Percentiles rank a stretch among this genome's conserved stretches.
Conservation (phyloP, 92 coral and sea anemone genomes). For the Paragorgia papillata region DNA sequence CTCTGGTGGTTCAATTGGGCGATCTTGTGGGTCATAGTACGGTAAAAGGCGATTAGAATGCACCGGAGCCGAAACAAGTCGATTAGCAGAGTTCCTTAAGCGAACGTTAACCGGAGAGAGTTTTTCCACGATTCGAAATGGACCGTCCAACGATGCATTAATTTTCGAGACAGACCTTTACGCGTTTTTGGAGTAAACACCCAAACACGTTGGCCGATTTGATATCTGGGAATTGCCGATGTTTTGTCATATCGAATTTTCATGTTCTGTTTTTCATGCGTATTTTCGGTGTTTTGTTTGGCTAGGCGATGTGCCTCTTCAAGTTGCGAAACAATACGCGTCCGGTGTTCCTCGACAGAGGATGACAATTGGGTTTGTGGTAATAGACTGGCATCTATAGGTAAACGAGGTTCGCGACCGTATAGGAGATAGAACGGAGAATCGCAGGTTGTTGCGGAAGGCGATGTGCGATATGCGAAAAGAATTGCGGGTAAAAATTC, state of each 20-base stretch:
- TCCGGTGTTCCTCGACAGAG: slow-evolving; percentile 37
- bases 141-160: slow-evolving; percentile 50
- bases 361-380: slow-evolving; percentile 24
- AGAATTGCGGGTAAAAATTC: slow-evolving; percentile 23
- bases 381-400: slow-evolving; percentile 40
- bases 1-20: slow-evolving; percentile 56
- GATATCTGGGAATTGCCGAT: slow-evolving; percentile 7
- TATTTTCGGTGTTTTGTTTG: slow-evolving; percentile 13
- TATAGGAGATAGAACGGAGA: slow-evolving; percentile 52
- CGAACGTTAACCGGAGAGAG: slow-evolving; percentile 44
- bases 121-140: slow-evolving; percentile 34
- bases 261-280: slow-evolving; percentile 46
- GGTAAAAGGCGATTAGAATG: slow-evolving; percentile 63
- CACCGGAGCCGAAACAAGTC: slow-evolving; percentile 50
- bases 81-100: slow-evolving; percentile 56
- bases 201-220: slow-evolving; percentile 58
- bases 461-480: slow-evolving; percentile 59
- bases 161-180: slow-evolving; percentile 42
- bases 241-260: slow-evolving; percentile 52
- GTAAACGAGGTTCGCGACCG: slow-evolving; percentile 55
- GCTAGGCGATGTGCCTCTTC: slow-evolving; percentile 46
- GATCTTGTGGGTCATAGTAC: slow-evolving; percentile 54
- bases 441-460: slow-evolving; percentile 53
- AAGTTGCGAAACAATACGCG: slow-evolving; percentile 28
- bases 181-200: slow-evolving; percentile 46